Evolutionary conservation across 2,797 vertebrate genomes (phyloP).

Genomic region (Pygocentrus nattereri): DNA sequence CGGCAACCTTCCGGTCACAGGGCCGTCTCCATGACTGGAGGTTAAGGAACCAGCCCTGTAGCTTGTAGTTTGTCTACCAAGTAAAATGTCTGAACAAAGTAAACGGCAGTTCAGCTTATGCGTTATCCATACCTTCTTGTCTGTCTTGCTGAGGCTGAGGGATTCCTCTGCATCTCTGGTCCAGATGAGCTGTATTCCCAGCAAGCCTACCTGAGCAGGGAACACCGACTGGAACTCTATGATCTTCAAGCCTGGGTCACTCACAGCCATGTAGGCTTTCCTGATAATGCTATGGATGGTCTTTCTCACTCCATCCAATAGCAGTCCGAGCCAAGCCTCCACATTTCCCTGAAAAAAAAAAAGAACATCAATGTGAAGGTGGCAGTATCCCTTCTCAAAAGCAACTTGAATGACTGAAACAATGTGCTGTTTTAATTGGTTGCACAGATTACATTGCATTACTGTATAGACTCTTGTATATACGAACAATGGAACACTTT

Average conservation of each 20-base stretch:
- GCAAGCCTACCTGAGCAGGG: conserved; percentile 87
- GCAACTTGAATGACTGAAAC: too few species aligned
- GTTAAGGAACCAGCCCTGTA: too few species aligned
- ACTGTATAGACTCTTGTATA: too few species aligned
- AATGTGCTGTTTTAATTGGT: too few species aligned
- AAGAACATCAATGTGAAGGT: neutral
- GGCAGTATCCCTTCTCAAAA: too few species aligned
- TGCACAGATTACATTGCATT: too few species aligned
- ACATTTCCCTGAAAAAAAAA: conserved; percentile 79
- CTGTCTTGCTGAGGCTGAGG: conserved; percentile 78
- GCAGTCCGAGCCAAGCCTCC: conserved; percentile 85
- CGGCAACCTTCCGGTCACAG: too few species aligned
- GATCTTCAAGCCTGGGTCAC: conserved; percentile 78
- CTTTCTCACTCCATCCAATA: conserved; percentile 81
- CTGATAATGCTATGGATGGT: conserved; percentile 84
- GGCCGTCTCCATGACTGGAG: too few species aligned
- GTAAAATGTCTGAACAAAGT: neutral
- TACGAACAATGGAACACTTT: too few species aligned
- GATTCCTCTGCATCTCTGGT: conserved; percentile 86
- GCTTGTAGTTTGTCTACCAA: too few species aligned
- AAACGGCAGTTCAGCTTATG: neutral
- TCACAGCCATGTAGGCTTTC: conserved; percentile 77
- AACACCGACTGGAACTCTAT: conserved; percentile 83
- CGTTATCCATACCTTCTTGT: conserved; percentile 81
- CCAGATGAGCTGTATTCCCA: conserved; percentile 90